Evolutionary conservation across 92 coral and sea anemone species (phyloP).

Genomic region (Parazoanthus atlanticus): DNA sequence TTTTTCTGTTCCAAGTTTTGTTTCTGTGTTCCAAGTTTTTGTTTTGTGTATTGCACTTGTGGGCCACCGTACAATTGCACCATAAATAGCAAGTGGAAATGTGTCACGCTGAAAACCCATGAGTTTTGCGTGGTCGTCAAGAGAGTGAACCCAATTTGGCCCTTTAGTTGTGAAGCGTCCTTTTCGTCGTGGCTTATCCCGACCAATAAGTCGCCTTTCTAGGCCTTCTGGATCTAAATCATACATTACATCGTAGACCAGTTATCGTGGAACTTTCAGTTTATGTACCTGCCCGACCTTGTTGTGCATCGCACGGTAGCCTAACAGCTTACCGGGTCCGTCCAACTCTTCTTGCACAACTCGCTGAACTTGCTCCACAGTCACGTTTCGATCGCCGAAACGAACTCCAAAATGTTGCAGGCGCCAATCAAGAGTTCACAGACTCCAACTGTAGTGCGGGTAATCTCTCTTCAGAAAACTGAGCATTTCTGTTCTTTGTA

Average conservation of each 20-base stretch:
- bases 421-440: not conserved
- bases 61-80: constrained; percentile 20
- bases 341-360: constrained; percentile 32
- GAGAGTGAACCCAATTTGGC: constrained; percentile 32
- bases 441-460: constrained; percentile 25
- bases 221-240: constrained; percentile 29
- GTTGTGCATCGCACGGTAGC: constrained; percentile 23
- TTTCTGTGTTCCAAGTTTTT: too few species aligned
- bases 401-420: too few species aligned
- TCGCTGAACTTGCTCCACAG: constrained; percentile 26
- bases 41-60: too few species aligned
- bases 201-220: constrained; percentile 3
- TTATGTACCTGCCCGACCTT: constrained; percentile 20
- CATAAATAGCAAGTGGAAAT: constrained; percentile 22
- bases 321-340: constrained; percentile 18
- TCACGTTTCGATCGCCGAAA: too few species aligned
- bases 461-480: constrained; percentile 33
- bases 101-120: constrained; percentile 21
- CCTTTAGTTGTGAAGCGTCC: constrained; percentile 29
- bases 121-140: constrained; percentile 12
- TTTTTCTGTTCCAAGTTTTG: constrained; percentile 19
- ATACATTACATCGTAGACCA: constrained; percentile 28
- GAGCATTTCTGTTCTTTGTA: constrained; percentile 20
- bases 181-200: constrained; percentile 4
- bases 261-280: constrained; percentile 33